These are phyloP conservation scores for Siniperca undulata DNA, from an alignment of 2,797 vertebrate genomes.

Conservation along the genomic window DNA sequence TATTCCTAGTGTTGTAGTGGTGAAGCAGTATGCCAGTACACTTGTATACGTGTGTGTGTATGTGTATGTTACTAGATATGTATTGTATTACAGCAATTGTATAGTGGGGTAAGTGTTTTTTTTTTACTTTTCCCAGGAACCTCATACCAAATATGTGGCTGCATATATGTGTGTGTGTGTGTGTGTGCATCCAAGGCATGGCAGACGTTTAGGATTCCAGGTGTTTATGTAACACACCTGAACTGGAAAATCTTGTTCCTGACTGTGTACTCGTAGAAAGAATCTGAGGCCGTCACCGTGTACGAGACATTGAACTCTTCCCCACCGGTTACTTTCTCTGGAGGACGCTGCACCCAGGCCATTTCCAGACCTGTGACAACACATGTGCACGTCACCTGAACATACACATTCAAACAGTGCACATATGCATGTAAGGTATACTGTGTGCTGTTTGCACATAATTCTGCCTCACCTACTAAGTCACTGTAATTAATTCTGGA, in stretches of 20 bases:
- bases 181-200: not conserved
- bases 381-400: conserved; percentile 13
- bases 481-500: conserved; percentile 3
- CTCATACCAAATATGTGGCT: not conserved
- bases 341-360: conserved; percentile 84
- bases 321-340: conserved; percentile 81
- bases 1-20: not conserved
- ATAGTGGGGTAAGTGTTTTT: not conserved
- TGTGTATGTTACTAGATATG: not conserved
- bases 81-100: not conserved
- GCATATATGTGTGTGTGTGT: not conserved
- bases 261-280: conserved; percentile 82
- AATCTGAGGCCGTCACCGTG: conserved; percentile 80
- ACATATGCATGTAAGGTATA: not conserved
- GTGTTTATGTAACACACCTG: conserved; percentile 57
- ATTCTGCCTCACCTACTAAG: conserved; percentile 4
- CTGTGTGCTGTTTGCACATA: conserved; percentile 9
- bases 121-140: not conserved
- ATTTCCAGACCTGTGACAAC: conserved; percentile 83
- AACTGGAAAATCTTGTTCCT: conserved; percentile 85
- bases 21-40: not conserved
- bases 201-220: conserved; percentile 27
- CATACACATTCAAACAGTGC: not conserved
- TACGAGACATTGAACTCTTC: conserved; percentile 86
- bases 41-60: not conserved